Percentiles rank a stretch among this genome's conserved stretches.
Conservation (phyloP, 2,113 vertebrate species). For the Phylloscopus trochilus region DNA sequence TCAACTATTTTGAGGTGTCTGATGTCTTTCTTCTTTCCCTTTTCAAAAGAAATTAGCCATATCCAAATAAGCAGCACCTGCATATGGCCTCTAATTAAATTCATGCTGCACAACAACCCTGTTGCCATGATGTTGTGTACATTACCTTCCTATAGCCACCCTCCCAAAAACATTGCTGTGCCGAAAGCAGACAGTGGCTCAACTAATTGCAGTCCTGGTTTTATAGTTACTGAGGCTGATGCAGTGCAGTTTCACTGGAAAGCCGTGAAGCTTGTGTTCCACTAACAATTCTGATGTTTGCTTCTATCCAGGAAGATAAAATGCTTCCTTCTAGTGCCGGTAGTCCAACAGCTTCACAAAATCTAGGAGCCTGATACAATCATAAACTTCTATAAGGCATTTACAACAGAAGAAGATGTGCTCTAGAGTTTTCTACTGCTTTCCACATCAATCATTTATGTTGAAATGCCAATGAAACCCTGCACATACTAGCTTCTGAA, state of each 20-base stretch:
- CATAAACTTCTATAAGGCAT: neutral
- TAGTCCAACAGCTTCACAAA: neutral
- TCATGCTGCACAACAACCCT: neutral
- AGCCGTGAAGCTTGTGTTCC: neutral
- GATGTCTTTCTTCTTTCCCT: neutral
- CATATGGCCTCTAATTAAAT: neutral
- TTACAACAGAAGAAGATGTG: neutral
- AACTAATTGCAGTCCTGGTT: neutral
- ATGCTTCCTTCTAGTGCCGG: neutral
- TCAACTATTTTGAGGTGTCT: neutral
- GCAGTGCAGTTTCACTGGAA: neutral
- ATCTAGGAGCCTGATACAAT: neutral
- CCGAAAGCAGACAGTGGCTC: neutral
- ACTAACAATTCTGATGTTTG: neutral
- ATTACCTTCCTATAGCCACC: neutral
- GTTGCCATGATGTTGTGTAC: rapidly evolving
- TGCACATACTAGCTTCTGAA: neutral
- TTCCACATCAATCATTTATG: neutral
- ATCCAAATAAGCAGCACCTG: neutral
- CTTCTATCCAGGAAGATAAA: neutral
- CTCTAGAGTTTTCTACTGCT: neutral
- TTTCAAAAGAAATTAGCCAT: neutral
- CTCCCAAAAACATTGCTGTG: neutral
- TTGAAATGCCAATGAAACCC: neutral
- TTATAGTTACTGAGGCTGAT: neutral